phyloP scores from a whole-genome alignment of 1,140 invertebrate species.

The Sitodiplosis mosellana region DNA sequence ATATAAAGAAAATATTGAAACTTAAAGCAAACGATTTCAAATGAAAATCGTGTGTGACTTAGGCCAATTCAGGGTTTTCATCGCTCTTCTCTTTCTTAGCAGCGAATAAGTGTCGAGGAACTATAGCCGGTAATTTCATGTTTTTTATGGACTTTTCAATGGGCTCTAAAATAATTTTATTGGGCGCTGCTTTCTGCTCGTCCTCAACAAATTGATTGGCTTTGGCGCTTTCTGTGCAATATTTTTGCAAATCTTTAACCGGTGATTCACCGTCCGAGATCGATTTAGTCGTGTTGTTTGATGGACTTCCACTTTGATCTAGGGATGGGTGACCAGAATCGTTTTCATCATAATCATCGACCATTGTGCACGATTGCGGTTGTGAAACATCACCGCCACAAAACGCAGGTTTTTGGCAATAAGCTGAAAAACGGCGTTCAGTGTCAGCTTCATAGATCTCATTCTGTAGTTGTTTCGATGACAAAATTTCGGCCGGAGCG shows the following conservation, averaged over 20 bases:
- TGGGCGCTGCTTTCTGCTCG: not conserved
- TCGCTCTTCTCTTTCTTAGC: not conserved
- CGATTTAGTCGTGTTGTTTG: not conserved
- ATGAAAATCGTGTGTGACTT: too few relatives aligned
- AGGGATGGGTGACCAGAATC: slow-evolving; percentile 4
- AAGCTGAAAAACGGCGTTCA: not conserved
- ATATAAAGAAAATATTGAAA: too few relatives aligned
- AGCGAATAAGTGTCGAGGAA: not conserved
- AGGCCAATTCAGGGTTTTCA: not conserved
- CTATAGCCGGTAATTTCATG: not conserved
- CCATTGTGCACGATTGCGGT: not conserved
- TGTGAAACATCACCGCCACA: not conserved
- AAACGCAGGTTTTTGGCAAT: not conserved
- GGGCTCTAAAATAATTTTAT: slow-evolving; percentile 5
- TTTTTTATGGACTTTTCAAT: not conserved
- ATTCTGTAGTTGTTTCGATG: not conserved
- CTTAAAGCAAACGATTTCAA: too few relatives aligned
- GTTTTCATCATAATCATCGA: not conserved
- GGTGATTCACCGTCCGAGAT: not conserved
- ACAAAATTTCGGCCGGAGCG: not conserved
- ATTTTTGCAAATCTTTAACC: not conserved
- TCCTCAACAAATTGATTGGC: slow-evolving; percentile 2
- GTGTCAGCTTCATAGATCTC: not conserved
- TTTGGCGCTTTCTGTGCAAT: not conserved
- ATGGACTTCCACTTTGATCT: not conserved